A percentile compares a stretch with the other conserved stretches of the same genome.
phyloP scores from a whole-genome alignment of 1,140 invertebrate species.

The Ericerus pela region DNA sequence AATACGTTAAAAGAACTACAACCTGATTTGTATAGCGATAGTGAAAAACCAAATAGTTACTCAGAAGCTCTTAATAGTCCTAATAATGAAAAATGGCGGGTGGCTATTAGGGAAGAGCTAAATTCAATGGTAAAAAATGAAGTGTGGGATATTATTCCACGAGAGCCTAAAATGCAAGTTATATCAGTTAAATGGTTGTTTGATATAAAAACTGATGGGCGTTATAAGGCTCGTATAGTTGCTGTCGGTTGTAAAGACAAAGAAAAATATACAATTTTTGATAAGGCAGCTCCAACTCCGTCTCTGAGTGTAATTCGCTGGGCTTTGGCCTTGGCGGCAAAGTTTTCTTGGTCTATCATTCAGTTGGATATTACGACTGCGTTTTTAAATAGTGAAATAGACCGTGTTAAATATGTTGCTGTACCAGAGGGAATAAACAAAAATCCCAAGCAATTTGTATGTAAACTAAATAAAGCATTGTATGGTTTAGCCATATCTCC shows the following conservation, averaged over 20 bases:
- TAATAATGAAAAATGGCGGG: conserved; percentile 17
- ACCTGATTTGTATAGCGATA: background rate
- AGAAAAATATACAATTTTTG: conserved; percentile 19
- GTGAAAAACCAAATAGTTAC: background rate
- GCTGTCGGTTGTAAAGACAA: conserved; percentile 19
- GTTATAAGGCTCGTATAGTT: conserved; percentile 20
- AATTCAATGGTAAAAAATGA: conserved; percentile 21
- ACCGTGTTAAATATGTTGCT: background rate
- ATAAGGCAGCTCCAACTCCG: conserved; percentile 26
- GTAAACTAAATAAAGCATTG: conserved; percentile 16
- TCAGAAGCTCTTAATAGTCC: background rate
- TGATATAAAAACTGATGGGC: conserved; percentile 17
- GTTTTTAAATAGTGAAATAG: conserved; percentile 1
- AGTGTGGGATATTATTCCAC: conserved; percentile 27
- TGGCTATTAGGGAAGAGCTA: conserved; percentile 22
- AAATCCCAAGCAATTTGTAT: background rate
- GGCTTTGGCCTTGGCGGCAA: conserved; percentile 25
- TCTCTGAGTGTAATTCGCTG: conserved; percentile 21
- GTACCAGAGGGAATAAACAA: background rate
- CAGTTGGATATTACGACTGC: conserved; percentile 3
- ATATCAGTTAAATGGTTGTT: conserved; percentile 23
- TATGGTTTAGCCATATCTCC: conserved; percentile 26
- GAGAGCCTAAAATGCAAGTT: conserved; percentile 24
- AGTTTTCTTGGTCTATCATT: conserved; percentile 23
- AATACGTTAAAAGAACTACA: background rate